Evolutionary conservation across 2,797 vertebrate species (phyloP), one percentile per base, ranked within the genome.

Genomic region (Gallinago stenura): DNA sequence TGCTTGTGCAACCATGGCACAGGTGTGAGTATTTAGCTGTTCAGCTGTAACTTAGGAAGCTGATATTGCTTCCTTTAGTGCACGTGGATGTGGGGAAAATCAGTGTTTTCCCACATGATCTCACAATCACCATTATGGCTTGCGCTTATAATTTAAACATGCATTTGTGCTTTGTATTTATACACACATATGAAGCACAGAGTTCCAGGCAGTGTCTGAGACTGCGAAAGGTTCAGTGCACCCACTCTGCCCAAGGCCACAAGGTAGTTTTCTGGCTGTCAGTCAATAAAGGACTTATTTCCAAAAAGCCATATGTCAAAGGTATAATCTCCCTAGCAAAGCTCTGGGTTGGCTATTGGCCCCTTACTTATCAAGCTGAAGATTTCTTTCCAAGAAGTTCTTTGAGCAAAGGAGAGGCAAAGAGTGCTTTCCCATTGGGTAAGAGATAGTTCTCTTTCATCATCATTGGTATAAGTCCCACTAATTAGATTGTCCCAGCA

Each of bases 21-120:
- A 57, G 9, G 9, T n/a, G 4, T 50, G 31, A 76, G 15, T 22
- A 60, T 64, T 91, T 61, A 51, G 9, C 68, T 51, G 31, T 48
- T 54, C 51, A 41, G 25, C 8, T 65, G 26, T 51, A 50, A 46
- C 30, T 37, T 26, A 50, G 33, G 60, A n/a, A 83, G 16, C 7
- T 78, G 26, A 24, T 54, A 10, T 18, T 0, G 0, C 11, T 84
- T 72, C 31, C 14, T 48, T 82, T 50, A 43, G 41, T 12, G 5
- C 10, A 57, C 0, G 0, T 30, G 26, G 20, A 30, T 68, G 15
- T 17, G 35, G 10, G 18, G 18, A 73, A 70, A 45, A 8, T 28
- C 17, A 57, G 5, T 26, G 7, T 73, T 92, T 62, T 76, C 51
- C 7, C 21, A 19, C 6, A 5, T 10, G 18, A 61, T 33, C 4